Evolutionary conservation across 1,140 invertebrate species (phyloP), one percentile per base, ranked within the genome.

Genomic region (Drosophila ironensis): DNA sequence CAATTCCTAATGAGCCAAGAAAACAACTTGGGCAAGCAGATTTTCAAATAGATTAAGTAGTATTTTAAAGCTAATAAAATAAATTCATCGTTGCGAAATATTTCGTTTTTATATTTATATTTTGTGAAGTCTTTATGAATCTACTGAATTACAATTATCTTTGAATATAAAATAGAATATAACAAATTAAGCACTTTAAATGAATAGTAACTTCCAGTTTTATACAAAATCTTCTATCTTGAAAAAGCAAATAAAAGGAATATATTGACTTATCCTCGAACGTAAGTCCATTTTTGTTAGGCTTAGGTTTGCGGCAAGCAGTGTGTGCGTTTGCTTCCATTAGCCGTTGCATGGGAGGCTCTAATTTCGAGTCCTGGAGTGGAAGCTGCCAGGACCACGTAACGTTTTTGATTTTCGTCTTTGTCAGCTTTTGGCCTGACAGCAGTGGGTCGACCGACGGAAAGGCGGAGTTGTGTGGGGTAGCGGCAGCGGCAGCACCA

Each of bases 321-420:
- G 8, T 46, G 19, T 40, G 40, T 41, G 5, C 35, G 28, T 67
- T 42, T 54, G 60, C 57, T 73, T 72, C 86, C 78, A 88, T 88
- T 86, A 88, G 78, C 80, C 66, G 67, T 69, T 81, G 72, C 56
- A 77, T 80, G 63, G 72, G 86, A 74, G 75, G 86, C 75, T 88
- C 86, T 86, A 88, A 77, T 86, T 88, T 87, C 67, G 42, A 80
- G 76, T 80, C 76, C 60, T 63, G 35, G 45, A 67, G 56, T 63
- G 60, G 53, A 67, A 64, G 75, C 74, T 78, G 69, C 46, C 72
- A 71, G 72, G 72, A 72, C 74, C 53, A 78, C 74, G 75, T 68
- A 82, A 72, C 77, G 57, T 70, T 82, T 75, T 64, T 78, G 77
- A 82, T 87, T 75, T 78, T 69, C 78, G 70, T 78, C 71, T 75